A percentile compares a stretch with the other conserved stretches of the same genome.
Evolutionary conservation across 2,888 invertebrate species (phyloP).

Genomic region (Sminthurides aquaticus): DNA sequence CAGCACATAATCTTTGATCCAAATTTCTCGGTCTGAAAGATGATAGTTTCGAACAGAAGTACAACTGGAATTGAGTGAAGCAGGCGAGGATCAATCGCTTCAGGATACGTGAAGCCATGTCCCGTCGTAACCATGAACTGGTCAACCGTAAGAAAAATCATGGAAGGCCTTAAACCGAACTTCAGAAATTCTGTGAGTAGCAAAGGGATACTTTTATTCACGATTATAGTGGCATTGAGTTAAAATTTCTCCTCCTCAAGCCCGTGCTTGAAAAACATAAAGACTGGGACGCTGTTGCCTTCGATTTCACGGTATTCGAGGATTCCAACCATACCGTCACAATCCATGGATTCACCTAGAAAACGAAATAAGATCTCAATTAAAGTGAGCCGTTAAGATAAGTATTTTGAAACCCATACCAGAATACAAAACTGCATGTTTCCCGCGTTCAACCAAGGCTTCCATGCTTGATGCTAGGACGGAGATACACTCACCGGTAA

Average conservation of each 20-base stretch:
- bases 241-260: slow-evolving; percentile 92
- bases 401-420: neutral
- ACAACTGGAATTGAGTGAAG: too few relatives aligned
- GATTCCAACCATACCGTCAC: slow-evolving; percentile 87
- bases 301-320: slow-evolving; percentile 87
- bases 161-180: neutral
- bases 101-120: too few relatives aligned
- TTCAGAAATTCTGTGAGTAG: neutral
- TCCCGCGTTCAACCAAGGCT: too few relatives aligned
- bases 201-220: slow-evolving; percentile 10
- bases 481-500: slow-evolving; percentile 49
- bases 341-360: slow-evolving; percentile 85
- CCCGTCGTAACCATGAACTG: neutral
- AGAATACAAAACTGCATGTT: too few relatives aligned
- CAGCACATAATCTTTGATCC: too few relatives aligned
- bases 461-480: too few relatives aligned
- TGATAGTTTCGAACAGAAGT: too few relatives aligned
- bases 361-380: neutral
- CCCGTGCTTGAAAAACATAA: slow-evolving; percentile 96
- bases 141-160: neutral
- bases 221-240: slow-evolving; percentile 16
- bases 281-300: slow-evolving; percentile 71
- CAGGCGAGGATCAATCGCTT: too few relatives aligned
- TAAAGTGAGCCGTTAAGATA: neutral
- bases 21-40: too few relatives aligned